Evolutionary conservation across 2,797 vertebrate genomes (phyloP).

Genomic region (Neosilurus mollespiculum): DNA sequence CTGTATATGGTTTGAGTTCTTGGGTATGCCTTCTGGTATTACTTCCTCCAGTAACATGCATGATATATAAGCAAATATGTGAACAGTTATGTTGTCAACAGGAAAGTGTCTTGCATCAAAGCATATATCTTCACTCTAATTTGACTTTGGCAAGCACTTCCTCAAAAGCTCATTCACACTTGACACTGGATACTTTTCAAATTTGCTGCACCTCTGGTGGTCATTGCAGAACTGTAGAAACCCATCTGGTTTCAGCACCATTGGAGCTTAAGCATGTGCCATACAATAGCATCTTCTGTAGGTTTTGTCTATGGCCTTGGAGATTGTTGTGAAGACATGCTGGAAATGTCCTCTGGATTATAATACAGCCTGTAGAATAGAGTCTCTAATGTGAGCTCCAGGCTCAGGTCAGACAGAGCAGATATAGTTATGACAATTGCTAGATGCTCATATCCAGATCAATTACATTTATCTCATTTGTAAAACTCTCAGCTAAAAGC

Average conservation of each 20-base stretch:
- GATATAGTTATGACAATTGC: neutral
- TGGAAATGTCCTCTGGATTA: neutral
- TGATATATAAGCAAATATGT: too few species aligned
- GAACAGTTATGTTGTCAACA: too few species aligned
- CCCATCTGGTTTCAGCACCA: neutral
- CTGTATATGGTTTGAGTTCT: too few species aligned
- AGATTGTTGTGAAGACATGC: neutral
- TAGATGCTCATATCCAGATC: too few species aligned
- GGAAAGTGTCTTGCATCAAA: too few species aligned
- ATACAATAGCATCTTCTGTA: neutral
- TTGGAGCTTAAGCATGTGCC: neutral
- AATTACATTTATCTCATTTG: too few species aligned
- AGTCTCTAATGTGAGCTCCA: neutral
- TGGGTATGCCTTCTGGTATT: too few species aligned
- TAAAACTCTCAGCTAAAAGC: too few species aligned
- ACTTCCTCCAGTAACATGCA: too few species aligned
- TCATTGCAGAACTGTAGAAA: neutral
- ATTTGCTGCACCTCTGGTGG: neutral
- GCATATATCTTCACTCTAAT: too few species aligned
- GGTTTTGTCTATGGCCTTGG: neutral
- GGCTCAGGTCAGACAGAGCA: neutral
- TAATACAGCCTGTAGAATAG: too few species aligned
- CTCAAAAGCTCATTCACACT: neutral
- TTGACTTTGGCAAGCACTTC: neutral
- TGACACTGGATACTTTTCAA: neutral